Percentiles rank a stretch among this genome's conserved stretches.
Evolutionary conservation across 2,797 vertebrate genomes (phyloP).

Genomic region (Vespertilio murinus): DNA sequence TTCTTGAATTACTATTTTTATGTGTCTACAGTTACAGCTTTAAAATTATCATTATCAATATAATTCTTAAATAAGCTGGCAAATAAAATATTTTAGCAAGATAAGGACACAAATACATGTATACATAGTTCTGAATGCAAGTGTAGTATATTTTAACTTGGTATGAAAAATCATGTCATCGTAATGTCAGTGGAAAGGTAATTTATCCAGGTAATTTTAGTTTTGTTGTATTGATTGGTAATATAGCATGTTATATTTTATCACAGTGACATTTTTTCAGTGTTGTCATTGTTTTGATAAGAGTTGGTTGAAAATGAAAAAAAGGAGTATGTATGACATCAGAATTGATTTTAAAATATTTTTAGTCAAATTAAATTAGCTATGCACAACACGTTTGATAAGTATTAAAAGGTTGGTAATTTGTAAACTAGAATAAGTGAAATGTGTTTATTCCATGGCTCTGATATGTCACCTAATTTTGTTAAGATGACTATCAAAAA

Average conservation of each 20-base stretch:
- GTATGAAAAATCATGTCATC: constrained; percentile 20
- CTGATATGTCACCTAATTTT: constrained; percentile 68
- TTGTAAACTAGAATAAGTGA: constrained; percentile 58
- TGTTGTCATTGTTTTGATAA: constrained; percentile 49
- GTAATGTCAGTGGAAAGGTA: constrained; percentile 48
- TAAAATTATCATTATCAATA: constrained; percentile 27
- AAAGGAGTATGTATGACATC: not conserved
- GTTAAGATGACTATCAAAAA: constrained; percentile 69
- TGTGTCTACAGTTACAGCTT: constrained; percentile 36
- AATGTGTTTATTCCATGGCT: constrained; percentile 54
- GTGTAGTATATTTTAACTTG: constrained; percentile 61
- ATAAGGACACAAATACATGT: constrained; percentile 50
- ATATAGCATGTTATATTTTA: constrained; percentile 43
- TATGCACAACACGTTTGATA: constrained; percentile 4
- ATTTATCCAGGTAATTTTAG: constrained; percentile 50
- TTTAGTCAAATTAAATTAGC: constrained; percentile 58
- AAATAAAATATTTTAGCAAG: constrained; percentile 60
- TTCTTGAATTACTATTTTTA: constrained; percentile 53
- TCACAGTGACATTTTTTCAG: constrained; percentile 47
- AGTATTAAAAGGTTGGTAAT: constrained; percentile 61
- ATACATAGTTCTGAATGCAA: constrained; percentile 52
- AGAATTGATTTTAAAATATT: constrained; percentile 57
- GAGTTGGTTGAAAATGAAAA: constrained; percentile 47
- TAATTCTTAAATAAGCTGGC: constrained; percentile 57
- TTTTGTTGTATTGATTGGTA: constrained; percentile 16